A percentile compares a stretch with the other conserved stretches of the same genome.
These are phyloP conservation scores for Dendrophyllia cribrosa DNA, from an alignment of 64 coral and sea anemone species.

Conservation along the genomic window DNA sequence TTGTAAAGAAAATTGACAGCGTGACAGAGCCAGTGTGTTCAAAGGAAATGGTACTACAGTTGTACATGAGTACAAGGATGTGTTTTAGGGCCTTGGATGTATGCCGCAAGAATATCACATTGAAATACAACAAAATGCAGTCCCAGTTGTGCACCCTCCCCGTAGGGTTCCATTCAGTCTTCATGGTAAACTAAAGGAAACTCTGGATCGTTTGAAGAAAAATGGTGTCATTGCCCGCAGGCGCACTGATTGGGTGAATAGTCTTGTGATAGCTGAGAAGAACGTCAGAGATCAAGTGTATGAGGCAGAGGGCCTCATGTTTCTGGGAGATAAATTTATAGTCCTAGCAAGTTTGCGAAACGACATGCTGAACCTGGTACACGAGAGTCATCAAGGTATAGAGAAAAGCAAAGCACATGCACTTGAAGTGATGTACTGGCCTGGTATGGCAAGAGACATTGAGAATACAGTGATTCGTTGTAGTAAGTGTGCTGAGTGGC, in stretches of 20 bases:
- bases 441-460: slow-evolving; percentile 51
- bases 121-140: slow-evolving; percentile 38
- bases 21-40: neutral
- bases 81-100: slow-evolving; percentile 42
- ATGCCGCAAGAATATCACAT: slow-evolving; percentile 55
- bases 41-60: neutral
- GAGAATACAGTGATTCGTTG: slow-evolving; percentile 4
- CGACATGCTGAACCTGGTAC: slow-evolving; percentile 47
- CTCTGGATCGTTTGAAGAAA: slow-evolving; percentile 61
- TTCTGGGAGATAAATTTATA: slow-evolving; percentile 24
- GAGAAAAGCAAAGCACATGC: slow-evolving; percentile 48
- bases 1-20: too few species aligned
- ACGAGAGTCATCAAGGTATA: slow-evolving; percentile 42
- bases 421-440: slow-evolving; percentile 29
- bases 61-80: slow-evolving; percentile 42
- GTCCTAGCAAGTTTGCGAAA: slow-evolving; percentile 20
- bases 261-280: neutral
- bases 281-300: slow-evolving; percentile 25
- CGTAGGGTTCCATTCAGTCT: slow-evolving; percentile 57
- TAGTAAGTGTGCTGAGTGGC: neutral
- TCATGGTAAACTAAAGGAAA: slow-evolving; percentile 56
- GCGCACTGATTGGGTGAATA: neutral
- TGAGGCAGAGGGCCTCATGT: slow-evolving; percentile 26
- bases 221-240: slow-evolving; percentile 38
- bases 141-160: slow-evolving; percentile 55